Conservation (phyloP, 2,888 invertebrate genomes). For the Frankliniella intonsa region DNA sequence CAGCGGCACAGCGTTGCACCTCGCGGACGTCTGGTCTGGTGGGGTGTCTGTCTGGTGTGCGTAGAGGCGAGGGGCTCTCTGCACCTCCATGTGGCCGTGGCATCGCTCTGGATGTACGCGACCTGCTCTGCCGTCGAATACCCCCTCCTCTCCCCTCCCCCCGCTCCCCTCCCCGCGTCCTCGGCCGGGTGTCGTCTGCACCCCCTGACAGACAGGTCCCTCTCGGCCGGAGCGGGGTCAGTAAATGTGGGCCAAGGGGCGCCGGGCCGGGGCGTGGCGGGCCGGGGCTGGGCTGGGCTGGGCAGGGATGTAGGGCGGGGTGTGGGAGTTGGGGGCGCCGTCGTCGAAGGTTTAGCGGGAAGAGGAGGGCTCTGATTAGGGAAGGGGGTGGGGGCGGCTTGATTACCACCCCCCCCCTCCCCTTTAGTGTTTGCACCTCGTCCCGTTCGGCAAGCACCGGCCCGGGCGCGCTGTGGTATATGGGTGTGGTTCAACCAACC, state of each 20-base stretch:
- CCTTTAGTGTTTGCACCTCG: not conserved
- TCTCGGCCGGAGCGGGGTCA: not conserved
- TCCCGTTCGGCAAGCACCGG: not conserved
- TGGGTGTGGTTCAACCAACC: not conserved
- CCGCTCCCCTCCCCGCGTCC: no score
- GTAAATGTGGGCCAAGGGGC: not conserved
- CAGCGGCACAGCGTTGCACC: no score
- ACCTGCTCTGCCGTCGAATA: no score
- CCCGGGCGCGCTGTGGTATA: not conserved
- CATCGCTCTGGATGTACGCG: no score
- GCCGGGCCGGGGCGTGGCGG: not conserved
- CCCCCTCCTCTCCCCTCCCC: no score
- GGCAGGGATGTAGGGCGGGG: not conserved
- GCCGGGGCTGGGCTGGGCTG: not conserved
- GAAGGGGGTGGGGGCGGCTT: not conserved
- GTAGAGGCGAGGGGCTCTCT: no score
- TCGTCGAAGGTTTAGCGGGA: not conserved
- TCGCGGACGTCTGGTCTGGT: no score
- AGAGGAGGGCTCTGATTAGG: conserved; percentile 5
- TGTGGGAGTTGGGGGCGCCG: not conserved
- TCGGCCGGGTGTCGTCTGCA: not conserved
- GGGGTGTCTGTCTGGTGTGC: no score
- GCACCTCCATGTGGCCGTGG: no score
- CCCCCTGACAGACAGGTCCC: not conserved
- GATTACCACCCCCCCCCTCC: not conserved